Conservation (phyloP, 2,113 vertebrate species). For the Camelus bactrianus region DNA sequence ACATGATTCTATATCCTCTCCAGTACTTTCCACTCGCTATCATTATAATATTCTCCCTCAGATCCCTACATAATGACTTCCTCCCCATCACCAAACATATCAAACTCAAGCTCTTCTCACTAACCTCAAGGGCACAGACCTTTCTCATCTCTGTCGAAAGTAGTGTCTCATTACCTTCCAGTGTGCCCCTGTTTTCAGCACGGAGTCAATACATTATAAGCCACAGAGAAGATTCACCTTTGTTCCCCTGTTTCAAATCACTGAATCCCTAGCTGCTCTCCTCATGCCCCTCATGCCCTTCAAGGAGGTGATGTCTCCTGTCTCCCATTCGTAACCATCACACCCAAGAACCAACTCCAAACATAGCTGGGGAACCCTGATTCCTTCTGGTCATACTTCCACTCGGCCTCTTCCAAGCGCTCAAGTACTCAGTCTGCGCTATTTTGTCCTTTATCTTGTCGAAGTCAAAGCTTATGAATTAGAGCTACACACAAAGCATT, state of each 20-base stretch:
- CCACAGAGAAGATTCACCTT: conserved; percentile 27
- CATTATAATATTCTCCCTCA: not conserved
- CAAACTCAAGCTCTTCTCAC: not conserved
- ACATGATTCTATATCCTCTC: not conserved
- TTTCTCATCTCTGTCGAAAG: conserved; percentile 17
- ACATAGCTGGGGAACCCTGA: not conserved
- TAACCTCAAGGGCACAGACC: not conserved
- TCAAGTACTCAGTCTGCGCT: not conserved
- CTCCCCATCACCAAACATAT: not conserved
- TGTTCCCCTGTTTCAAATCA: not conserved
- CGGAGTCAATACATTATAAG: not conserved
- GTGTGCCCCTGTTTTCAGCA: not conserved
- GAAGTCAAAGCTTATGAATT: not conserved
- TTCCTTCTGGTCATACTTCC: not conserved
- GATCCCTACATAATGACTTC: not conserved
- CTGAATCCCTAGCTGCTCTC: not conserved
- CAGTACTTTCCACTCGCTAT: not conserved
- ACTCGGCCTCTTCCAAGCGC: not conserved
- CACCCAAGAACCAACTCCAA: not conserved
- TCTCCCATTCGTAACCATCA: not conserved
- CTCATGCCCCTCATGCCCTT: not conserved
- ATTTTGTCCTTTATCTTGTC: not conserved
- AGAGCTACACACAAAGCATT: not conserved
- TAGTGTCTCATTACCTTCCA: conserved; percentile 47
- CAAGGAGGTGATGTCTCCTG: not conserved